Percentiles rank a stretch among this genome's conserved stretches.
Evolutionary conservation across 2,113 vertebrate genomes (phyloP).

Genomic region (Pseudorasbora parva): DNA sequence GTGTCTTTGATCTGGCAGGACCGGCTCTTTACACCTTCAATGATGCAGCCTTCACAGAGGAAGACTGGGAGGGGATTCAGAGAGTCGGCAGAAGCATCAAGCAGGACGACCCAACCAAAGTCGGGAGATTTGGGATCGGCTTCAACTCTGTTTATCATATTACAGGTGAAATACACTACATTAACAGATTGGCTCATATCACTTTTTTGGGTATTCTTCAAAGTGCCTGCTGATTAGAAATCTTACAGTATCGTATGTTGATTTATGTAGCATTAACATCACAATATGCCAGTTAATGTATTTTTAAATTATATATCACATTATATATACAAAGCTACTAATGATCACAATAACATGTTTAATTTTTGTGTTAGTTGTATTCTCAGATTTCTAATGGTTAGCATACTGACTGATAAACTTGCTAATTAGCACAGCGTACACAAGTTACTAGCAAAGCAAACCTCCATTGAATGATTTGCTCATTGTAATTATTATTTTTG

Average conservation of each 20-base stretch:
- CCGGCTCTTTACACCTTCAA: constrained; percentile 85
- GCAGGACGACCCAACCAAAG: constrained; percentile 77
- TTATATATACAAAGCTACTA: no score
- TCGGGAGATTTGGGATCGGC: constrained; percentile 84
- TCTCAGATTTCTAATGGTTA: no score
- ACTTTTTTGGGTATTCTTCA: neutral
- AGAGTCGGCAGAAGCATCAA: constrained; percentile 79
- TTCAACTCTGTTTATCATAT: constrained; percentile 88
- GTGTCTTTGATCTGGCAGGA: constrained; percentile 65
- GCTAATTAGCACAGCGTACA: no score
- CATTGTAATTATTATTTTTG: no score
- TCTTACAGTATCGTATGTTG: neutral
- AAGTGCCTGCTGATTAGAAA: neutral
- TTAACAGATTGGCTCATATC: neutral
- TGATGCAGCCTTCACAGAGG: constrained; percentile 74
- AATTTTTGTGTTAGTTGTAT: no score
- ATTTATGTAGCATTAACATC: neutral
- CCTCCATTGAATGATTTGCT: no score
- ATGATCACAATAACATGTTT: no score
- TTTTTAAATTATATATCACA: no score
- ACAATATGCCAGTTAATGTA: neutral
- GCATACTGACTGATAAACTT: no score
- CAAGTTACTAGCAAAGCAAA: no score
- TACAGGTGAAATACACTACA: constrained; percentile 72
- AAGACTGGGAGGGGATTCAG: constrained; percentile 83